A percentile compares a stretch with the other conserved stretches of the same genome.
Evolutionary conservation across 2,797 vertebrate genomes (phyloP).

Genomic region (Enteromius viviparus): DNA sequence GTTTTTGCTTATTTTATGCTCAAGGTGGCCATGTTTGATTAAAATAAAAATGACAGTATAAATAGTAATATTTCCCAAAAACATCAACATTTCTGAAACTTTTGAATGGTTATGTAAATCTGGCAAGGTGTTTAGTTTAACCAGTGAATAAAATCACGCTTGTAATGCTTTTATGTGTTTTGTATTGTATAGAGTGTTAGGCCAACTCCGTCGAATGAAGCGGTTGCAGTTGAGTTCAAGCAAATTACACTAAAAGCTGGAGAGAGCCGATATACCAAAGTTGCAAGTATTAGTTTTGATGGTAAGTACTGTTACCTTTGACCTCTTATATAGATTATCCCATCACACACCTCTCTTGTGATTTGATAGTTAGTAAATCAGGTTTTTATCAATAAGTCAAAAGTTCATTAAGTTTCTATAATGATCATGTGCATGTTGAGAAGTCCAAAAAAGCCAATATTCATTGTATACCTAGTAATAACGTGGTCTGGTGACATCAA

Average conservation of each 20-base stretch:
- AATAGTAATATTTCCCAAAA: not conserved
- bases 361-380: not conserved
- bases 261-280: slow-evolving; percentile 98
- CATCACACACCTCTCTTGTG: not conserved
- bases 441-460: not conserved
- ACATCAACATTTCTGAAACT: not conserved
- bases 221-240: slow-evolving; percentile 92
- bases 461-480: not conserved
- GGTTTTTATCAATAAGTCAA: slow-evolving; percentile 3
- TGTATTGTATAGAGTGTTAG: slow-evolving; percentile 87
- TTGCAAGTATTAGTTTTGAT: slow-evolving; percentile 98
- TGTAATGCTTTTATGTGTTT: slow-evolving; percentile 1
- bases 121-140: not conserved
- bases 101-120: not conserved
- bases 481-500: not conserved
- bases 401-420: not conserved
- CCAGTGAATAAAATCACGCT: not conserved
- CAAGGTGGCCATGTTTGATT: not conserved
- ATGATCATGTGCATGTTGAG: not conserved
- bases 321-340: slow-evolving; percentile 9
- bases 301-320: slow-evolving; percentile 79
- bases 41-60: not conserved
- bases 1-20: not conserved
- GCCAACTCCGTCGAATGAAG: slow-evolving; percentile 94
- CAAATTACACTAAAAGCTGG: slow-evolving; percentile 94